These are phyloP conservation scores for Oryzaephilus surinamensis DNA, from an alignment of 1,140 invertebrate genomes.

Conservation along the genomic window DNA sequence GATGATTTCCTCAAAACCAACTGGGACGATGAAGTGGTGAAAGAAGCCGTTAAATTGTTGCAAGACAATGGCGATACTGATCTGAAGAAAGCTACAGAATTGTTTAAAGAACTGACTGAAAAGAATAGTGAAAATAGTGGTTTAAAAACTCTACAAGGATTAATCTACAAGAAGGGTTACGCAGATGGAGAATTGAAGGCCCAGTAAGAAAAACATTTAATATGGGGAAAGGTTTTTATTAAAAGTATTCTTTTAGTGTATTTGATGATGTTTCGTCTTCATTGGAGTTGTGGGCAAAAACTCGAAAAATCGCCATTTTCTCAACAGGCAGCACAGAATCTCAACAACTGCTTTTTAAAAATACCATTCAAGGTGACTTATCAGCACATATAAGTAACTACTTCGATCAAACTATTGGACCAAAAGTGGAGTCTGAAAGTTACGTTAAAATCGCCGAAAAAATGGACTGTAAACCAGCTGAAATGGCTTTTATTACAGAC, in stretches of 20 bases:
- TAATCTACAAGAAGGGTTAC: conserved; percentile 81
- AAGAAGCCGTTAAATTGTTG: conserved; percentile 48
- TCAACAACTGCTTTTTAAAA: conserved; percentile 77
- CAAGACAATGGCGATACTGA: conserved; percentile 19
- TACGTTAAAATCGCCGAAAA: conserved; percentile 65
- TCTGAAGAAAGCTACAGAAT: conserved; percentile 48
- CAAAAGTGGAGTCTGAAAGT: conserved; percentile 61
- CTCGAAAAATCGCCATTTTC: conserved; percentile 69
- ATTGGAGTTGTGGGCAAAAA: conserved; percentile 57
- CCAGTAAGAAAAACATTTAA: conserved; percentile 60
- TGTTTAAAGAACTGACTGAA: conserved; percentile 65
- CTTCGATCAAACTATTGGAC: conserved; percentile 78
- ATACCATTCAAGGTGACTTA: conserved; percentile 69
- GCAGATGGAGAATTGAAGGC: conserved; percentile 63
- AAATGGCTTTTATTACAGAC: conserved; percentile 81
- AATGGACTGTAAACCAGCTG: conserved; percentile 47
- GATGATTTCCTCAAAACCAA: conserved; percentile 58
- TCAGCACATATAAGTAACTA: conserved; percentile 62
- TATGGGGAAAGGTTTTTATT: neutral
- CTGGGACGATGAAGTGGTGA: conserved; percentile 58
- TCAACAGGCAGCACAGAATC: conserved; percentile 87
- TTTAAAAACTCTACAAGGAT: conserved; percentile 78
- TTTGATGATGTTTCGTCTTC: conserved; percentile 73
- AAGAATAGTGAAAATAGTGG: conserved; percentile 66
- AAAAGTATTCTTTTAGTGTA: conserved; percentile 40